phyloP scores from a whole-genome alignment of 92 coral and sea anemone genomes.

The Muricea muricata region DNA sequence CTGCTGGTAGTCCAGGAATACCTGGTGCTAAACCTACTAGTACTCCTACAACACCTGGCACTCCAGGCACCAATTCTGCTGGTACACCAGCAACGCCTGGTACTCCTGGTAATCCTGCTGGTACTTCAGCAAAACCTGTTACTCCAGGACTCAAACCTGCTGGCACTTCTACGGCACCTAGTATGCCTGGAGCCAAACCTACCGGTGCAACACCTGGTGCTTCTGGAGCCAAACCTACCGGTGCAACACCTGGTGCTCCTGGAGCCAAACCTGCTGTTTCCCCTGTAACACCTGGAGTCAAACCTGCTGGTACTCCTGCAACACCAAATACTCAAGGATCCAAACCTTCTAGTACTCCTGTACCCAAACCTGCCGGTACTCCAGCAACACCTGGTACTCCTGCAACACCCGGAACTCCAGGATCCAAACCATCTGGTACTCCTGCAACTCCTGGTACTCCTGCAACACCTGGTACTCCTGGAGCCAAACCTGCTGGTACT shows the following conservation, averaged over 20 bases:
- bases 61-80: neutral
- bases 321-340: neutral
- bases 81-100: neutral
- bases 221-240: no score
- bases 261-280: neutral
- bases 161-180: neutral
- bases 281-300: no score
- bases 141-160: neutral
- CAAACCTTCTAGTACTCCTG: neutral
- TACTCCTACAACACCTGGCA: no score
- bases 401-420: slow-evolving; percentile 1
- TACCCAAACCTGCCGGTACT: neutral
- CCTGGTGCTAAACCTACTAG: neutral
- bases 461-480: neutral
- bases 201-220: no score
- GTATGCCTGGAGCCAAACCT: neutral
- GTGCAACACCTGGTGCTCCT: neutral
- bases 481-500: neutral
- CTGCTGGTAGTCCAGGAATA: no score
- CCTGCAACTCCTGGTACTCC: neutral
- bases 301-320: neutral
- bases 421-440: neutral
- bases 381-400: no score
- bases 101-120: neutral
- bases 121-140: no score